Base-by-base conservation (phyloP, 2,797 vertebrate species). In the Morelia viridis region DNA sequence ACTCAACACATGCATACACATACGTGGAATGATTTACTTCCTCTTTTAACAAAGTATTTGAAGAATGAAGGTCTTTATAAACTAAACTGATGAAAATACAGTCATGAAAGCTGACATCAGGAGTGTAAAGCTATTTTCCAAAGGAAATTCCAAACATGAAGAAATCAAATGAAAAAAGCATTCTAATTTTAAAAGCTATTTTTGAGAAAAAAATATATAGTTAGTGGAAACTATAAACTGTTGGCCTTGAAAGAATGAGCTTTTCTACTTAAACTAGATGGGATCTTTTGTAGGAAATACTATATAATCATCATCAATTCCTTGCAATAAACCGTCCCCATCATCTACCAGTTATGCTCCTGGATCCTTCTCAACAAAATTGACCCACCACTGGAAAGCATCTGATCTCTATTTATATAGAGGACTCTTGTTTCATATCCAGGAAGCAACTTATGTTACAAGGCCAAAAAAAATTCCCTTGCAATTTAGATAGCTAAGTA, bases 371-470 rank as follows among this genome's bases (percentile, higher is more conserved):
- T 90, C 50, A 64, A 41, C 35, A 71, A 83, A 92, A 89, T 46
- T 88, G 46, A 87, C 24, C n/a, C 50, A 80, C 58, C 89, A 92
- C 85, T 41, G 60, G 58, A 92, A 61, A 92, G n/a, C 89, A 92
- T 90, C 68, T 92, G 89, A 50, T 90, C 85, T 46, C 50, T 50
- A 89, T 92, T 92, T 89, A 57, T n/a, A 65, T 31, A 65, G 76
- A 50, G 13, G 8, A 53, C 50, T 53, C 85, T 89, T 92, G 68
- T 50, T 83, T 87, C 68, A 87, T 68, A 92, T n/a, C 68, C 85
- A 90, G 60, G 58, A 68, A 83, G 85, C 46, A 92, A 80, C 68
- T 89, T 92, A 68, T 85, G 31, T 88, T 88, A 46, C 58, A 90
- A 92, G 13, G 80, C 56, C 68, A 62, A 41, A 85, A 92, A 89